A percentile compares a stretch with the other conserved stretches of the same genome.
phyloP scores from a whole-genome alignment of 1,140 invertebrate genomes.

The Panonychus citri region DNA sequence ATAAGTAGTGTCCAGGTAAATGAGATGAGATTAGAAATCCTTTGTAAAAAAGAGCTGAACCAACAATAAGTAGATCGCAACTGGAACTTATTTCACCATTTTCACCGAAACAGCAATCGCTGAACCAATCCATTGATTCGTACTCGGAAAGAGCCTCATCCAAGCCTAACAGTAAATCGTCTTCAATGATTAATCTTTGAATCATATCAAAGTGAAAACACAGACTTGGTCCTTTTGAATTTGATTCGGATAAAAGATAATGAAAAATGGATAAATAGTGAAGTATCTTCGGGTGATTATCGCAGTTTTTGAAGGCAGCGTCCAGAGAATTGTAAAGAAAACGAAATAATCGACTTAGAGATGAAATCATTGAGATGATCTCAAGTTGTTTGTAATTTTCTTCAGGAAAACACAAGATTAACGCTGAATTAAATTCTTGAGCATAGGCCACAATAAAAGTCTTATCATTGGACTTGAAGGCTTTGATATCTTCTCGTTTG shows the following conservation, averaged over 20 bases:
- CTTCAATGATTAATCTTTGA: slow-evolving; percentile 3
- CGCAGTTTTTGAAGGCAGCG: slow-evolving; percentile 1
- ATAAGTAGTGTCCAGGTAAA: not conserved
- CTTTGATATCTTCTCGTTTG: not conserved
- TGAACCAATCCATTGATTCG: slow-evolving; percentile 7
- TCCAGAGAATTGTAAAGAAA: slow-evolving; percentile 6
- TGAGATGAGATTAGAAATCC: slow-evolving; percentile 2
- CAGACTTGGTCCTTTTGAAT: not conserved
- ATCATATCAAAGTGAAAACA: not conserved
- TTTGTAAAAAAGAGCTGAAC: slow-evolving; percentile 4
- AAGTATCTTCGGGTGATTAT: not conserved
- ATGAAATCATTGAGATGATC: not conserved
- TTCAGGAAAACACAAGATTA: not conserved
- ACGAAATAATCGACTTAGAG: not conserved
- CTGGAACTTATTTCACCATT: not conserved
- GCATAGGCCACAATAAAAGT: not conserved
- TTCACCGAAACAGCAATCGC: not conserved
- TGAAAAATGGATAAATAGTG: not conserved
- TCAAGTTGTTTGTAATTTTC: not conserved
- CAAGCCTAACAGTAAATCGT: not conserved
- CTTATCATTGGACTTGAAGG: not conserved
- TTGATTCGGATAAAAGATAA: not conserved
- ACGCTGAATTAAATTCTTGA: slow-evolving; percentile 1
- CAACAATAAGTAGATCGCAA: slow-evolving; percentile 1
- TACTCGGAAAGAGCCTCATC: slow-evolving; percentile 1